phyloP scores from a whole-genome alignment of 2,888 invertebrate species.

The Malthinus flaveolus region DNA sequence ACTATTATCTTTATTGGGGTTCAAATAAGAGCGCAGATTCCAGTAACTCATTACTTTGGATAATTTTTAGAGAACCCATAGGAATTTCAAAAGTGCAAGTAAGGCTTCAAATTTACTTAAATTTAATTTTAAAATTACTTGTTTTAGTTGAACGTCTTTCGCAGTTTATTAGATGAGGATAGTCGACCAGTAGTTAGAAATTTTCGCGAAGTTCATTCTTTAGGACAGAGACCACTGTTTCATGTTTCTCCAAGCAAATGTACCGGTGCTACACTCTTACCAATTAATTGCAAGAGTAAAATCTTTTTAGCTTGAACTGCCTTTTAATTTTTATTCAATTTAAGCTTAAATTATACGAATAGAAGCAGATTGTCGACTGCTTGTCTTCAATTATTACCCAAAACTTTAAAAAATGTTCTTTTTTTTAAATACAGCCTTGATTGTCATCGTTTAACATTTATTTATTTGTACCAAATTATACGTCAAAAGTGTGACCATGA shows the following conservation, averaged over 20 bases:
- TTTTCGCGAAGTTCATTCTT: conserved; percentile 57
- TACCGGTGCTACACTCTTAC: conserved; percentile 55
- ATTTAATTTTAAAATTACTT: not conserved
- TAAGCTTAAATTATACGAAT: no score
- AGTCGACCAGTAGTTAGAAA: conserved; percentile 58
- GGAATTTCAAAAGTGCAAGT: conserved; percentile 65
- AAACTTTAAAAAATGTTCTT: no score
- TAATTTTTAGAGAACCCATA: conserved; percentile 62
- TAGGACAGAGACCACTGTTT: conserved; percentile 55
- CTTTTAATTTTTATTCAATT: no score
- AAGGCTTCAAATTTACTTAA: not conserved
- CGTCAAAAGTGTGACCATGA: no score
- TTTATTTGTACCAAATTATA: no score
- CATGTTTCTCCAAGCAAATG: conserved; percentile 60
- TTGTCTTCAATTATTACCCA: no score
- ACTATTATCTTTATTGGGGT: conserved; percentile 70
- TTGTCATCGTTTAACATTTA: no score
- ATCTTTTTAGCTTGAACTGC: not conserved
- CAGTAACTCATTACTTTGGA: conserved; percentile 61
- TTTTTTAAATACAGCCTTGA: no score
- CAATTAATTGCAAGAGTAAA: conserved; percentile 14
- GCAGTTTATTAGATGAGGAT: conserved; percentile 56
- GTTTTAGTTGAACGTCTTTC: conserved; percentile 60
- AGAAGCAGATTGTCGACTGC: no score
- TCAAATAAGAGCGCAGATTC: conserved; percentile 55